Evolutionary conservation across 2,113 vertebrate species (phyloP).

Genomic region (Limnothrissa miodon): DNA sequence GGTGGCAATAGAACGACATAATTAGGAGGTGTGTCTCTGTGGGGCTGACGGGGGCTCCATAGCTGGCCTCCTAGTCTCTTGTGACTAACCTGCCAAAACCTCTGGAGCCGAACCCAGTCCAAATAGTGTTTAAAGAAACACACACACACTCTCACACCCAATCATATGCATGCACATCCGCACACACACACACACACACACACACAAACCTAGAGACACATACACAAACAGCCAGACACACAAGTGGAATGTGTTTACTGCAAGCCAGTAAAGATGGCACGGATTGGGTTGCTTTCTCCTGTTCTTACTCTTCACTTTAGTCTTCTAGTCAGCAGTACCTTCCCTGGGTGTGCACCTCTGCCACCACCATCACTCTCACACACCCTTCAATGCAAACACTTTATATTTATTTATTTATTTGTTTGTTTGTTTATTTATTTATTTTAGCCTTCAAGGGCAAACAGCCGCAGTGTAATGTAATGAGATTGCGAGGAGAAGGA

Average conservation of each 20-base stretch:
- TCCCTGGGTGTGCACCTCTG: slow-evolving; percentile 18
- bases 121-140: neutral
- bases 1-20: slow-evolving; percentile 6
- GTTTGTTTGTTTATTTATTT: no score
- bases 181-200: slow-evolving; percentile 10
- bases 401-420: slow-evolving; percentile 31
- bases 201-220: neutral
- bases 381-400: slow-evolving; percentile 43
- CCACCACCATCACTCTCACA: neutral
- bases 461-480: slow-evolving; percentile 63
- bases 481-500: slow-evolving; percentile 65
- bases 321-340: slow-evolving; percentile 19
- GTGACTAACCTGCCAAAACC: slow-evolving; percentile 12
- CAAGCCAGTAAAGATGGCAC: neutral
- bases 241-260: neutral
- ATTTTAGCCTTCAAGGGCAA: slow-evolving; percentile 55
- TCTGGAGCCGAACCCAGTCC: slow-evolving; percentile 5
- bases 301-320: neutral
- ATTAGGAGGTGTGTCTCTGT: neutral
- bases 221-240: neutral
- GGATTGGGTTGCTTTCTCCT: neutral
- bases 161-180: neutral
- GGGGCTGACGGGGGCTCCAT: neutral
- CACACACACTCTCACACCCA: neutral
- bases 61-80: neutral